phyloP scores from a whole-genome alignment of 2,888 invertebrate species.

The Cerastis leucographa region DNA sequence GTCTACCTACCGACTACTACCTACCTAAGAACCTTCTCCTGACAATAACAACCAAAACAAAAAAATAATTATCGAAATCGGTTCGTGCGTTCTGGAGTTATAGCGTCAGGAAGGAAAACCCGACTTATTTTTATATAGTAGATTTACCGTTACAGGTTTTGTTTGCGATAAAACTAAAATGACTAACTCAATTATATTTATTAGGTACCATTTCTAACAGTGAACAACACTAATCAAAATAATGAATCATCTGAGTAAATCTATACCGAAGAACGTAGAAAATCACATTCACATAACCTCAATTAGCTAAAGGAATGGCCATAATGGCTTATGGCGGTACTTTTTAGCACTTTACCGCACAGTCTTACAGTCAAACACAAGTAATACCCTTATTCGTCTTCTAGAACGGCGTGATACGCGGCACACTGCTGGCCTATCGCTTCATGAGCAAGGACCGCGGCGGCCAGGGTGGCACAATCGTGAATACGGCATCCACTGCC shows the following conservation, averaged over 20 bases:
- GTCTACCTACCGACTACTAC: too few relatives aligned
- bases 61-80: too few relatives aligned
- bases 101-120: too few relatives aligned
- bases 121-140: too few relatives aligned
- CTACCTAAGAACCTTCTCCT: too few relatives aligned
- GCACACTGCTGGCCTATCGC: conserved; percentile 93
- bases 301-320: background rate
- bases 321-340: background rate
- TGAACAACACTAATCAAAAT: background rate
- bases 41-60: too few relatives aligned
- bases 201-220: background rate
- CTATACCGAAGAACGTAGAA: background rate
- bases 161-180: background rate
- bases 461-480: conserved; percentile 93
- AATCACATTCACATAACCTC: background rate
- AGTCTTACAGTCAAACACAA: background rate
- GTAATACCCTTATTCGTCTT: conserved; percentile 34
- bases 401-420: conserved; percentile 94
- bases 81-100: too few relatives aligned
- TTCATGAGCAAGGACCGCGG: conserved; percentile 94
- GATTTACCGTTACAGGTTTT: background rate
- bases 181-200: background rate
- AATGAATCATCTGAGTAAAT: background rate
- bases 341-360: too few relatives aligned
- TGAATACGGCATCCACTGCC: conserved; percentile 94